Percentiles rank a stretch among this genome's conserved stretches.
Conservation (phyloP, 2,797 vertebrate species). For the Mormyrus proboscirostris region DNA sequence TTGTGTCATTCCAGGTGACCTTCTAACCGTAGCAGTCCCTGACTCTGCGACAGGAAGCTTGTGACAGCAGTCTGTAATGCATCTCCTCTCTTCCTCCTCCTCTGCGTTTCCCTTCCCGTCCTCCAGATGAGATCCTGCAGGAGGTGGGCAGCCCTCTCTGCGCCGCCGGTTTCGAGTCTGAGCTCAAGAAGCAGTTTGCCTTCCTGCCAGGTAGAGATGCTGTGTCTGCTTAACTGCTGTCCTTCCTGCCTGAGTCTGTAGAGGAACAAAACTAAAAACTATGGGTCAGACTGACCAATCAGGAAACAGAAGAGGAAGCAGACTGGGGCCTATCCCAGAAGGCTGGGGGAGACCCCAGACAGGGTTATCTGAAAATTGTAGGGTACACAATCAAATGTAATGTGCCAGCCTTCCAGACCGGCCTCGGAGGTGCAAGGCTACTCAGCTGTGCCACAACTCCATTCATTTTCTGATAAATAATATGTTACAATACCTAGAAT, state of each 20-base stretch:
- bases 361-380: not conserved
- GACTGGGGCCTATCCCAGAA: not conserved
- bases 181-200: constrained; percentile 82
- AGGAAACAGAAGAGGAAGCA: not conserved
- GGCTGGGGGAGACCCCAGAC: not conserved
- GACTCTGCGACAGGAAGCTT: not conserved
- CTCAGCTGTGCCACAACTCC: not conserved
- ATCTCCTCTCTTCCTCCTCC: constrained; percentile 14
- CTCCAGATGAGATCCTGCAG: constrained; percentile 85
- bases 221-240: not conserved
- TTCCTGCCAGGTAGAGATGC: constrained; percentile 70
- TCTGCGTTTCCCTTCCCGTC: not conserved
- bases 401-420: not conserved
- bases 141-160: constrained; percentile 67
- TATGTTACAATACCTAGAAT: not conserved
- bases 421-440: not conserved
- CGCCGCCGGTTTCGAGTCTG: constrained; percentile 78
- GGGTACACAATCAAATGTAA: not conserved
- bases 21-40: not conserved
- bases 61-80: not conserved
- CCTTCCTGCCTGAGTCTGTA: not conserved
- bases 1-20: not conserved
- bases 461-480: not conserved
- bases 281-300: not conserved
- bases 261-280: not conserved